Evolutionary conservation across 2,888 invertebrate species (phyloP).

Genomic region (Cephalotes varians): DNA sequence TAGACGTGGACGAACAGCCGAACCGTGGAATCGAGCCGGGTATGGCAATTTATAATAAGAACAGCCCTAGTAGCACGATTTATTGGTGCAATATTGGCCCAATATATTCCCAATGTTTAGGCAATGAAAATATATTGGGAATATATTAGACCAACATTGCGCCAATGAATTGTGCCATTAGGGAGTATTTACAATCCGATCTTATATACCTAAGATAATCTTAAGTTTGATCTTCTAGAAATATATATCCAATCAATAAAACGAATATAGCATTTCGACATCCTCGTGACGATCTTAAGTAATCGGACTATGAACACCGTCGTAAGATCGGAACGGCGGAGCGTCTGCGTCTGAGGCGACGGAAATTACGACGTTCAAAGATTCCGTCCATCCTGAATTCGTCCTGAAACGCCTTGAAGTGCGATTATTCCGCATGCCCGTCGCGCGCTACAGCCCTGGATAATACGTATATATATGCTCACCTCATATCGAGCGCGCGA

Average conservation of each 20-base stretch:
- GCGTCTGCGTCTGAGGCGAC: not conserved
- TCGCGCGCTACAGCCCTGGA: not conserved
- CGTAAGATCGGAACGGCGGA: not conserved
- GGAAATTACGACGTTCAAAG: not conserved
- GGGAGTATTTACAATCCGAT: not conserved
- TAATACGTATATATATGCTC: conserved; percentile 47
- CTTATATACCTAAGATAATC: not conserved
- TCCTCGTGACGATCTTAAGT: not conserved
- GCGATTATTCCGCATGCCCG: not conserved
- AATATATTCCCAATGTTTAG: too few species aligned
- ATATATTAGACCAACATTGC: too few species aligned
- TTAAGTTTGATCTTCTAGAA: not conserved
- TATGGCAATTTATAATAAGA: too few species aligned
- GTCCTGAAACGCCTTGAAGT: too few species aligned
- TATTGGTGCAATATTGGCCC: too few species aligned
- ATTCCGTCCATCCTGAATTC: too few species aligned
- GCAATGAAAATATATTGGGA: too few species aligned
- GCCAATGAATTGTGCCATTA: too few species aligned
- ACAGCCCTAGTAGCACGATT: too few species aligned
- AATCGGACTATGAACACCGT: not conserved
- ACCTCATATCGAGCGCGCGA: conserved; percentile 80
- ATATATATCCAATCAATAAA: not conserved
- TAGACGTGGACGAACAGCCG: not conserved
- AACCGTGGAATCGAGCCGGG: not conserved
- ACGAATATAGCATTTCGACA: not conserved